phyloP scores from a whole-genome alignment of 2,113 vertebrate genomes.

The Ellobius talpinus region DNA sequence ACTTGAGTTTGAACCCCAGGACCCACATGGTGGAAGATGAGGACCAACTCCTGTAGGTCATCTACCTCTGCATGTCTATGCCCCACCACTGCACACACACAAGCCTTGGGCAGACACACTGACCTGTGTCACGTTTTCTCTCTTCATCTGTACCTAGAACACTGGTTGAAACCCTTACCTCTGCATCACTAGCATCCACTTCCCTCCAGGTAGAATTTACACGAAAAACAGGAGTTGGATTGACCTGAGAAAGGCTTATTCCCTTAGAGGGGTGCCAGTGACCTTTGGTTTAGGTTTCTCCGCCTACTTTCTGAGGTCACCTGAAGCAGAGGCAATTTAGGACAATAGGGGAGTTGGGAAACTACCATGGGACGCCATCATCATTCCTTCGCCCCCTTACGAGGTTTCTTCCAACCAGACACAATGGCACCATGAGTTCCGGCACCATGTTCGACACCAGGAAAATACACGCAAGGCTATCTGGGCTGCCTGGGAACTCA shows the following conservation, averaged over 20 bases:
- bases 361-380: fast-evolving
- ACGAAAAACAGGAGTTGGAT: not conserved
- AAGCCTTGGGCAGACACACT: not conserved
- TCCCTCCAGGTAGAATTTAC: not conserved
- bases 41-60: not conserved
- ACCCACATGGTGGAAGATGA: not conserved
- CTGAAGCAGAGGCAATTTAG: not conserved
- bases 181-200: not conserved
- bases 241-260: not conserved
- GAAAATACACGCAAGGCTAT: not conserved
- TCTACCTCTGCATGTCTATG: not conserved
- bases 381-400: too few relatives aligned
- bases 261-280: not conserved
- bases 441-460: not conserved
- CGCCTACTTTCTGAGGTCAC: not conserved
- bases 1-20: not conserved
- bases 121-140: not conserved
- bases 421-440: not conserved
- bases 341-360: not conserved
- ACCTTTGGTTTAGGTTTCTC: too few relatives aligned
- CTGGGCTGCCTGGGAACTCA: not conserved
- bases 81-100: not conserved
- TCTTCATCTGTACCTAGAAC: not conserved
- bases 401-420: not conserved
- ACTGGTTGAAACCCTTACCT: not conserved